phyloP scores from a whole-genome alignment of 1,140 invertebrate genomes.

The Oscheius sp. region DNA sequence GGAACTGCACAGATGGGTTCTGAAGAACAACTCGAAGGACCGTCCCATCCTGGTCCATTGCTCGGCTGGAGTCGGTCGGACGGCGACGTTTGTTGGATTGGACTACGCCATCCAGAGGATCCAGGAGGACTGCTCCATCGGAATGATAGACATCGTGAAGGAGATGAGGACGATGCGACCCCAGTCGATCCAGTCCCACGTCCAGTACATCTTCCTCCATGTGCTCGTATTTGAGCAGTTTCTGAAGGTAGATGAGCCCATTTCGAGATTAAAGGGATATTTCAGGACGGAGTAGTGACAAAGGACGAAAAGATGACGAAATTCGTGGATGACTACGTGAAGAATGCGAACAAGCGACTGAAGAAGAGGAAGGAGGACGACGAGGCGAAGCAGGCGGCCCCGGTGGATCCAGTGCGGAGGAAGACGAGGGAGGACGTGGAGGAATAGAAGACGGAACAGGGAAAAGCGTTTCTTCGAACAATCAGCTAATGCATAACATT shows the following conservation, averaged over 20 bases:
- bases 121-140: not conserved
- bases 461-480: too few relatives aligned
- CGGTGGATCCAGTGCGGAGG: too few relatives aligned
- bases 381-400: too few relatives aligned
- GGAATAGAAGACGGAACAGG: too few relatives aligned
- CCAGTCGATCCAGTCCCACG: conserved; percentile 4
- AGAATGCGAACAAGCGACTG: not conserved
- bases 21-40: not conserved
- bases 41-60: conserved; percentile 1
- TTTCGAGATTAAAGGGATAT: not conserved
- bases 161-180: not conserved
- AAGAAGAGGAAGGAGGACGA: not conserved
- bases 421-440: too few relatives aligned
- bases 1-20: conserved; percentile 1
- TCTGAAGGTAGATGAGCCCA: not conserved
- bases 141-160: not conserved
- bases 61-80: conserved; percentile 4
- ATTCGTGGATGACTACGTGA: not conserved
- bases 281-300: not conserved
- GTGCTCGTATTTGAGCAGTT: not conserved
- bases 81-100: conserved; percentile 4
- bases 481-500: too few relatives aligned
- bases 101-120: conserved; percentile 5
- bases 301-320: not conserved
- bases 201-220: conserved; percentile 16